Evolutionary conservation across 2,797 vertebrate species (phyloP), one percentile per base, ranked within the genome.

Genomic region (Neosilurus hyrtlii): DNA sequence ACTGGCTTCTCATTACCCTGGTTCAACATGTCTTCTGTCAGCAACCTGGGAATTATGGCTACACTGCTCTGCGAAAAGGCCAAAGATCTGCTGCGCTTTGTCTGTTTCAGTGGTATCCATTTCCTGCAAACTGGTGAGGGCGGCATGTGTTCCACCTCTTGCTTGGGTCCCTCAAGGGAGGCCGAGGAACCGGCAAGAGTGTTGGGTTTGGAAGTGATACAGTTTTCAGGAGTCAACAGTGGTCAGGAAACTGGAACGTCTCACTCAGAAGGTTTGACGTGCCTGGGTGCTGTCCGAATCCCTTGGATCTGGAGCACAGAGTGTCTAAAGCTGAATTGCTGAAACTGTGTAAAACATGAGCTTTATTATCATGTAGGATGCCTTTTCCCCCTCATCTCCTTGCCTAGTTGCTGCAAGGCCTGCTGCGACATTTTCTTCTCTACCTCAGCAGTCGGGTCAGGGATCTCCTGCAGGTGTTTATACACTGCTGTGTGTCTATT

Each of bases 361-460:
- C 93, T 79, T 92, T 67, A 24, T 65, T 37, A 79, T 14, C 35
- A 49, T n/a, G n/a, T n/a, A 92, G 91, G 10, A 96, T 97, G 82
- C 95, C 93, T n/a, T 95, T 96, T 59, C 94, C 92, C 78, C 91
- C n/a, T 88, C 81, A 99, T 92, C 80, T 97, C 95, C 81, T 92
- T 94, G 5, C 96, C 95, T 0, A 97, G 93, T 79, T 93, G 94
- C 12, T 94, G 91, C 8, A 95, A 89, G 30, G 93, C 92, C 90
- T 97, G 91, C 92, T 96, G 96, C 74, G 97, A 98, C 62, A 99
- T 93, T 0, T 97, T 96, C 91, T 96, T 95, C 88, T 99, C 96
- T 5, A 99, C 96, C 92, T 99, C 97, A 0, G 96, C 96, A 0
- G 96, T 94, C 68, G 98, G 95, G 90, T 96, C 95, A 0, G 96